Evolutionary conservation across 2,797 vertebrate genomes (phyloP), one percentile per base, ranked within the genome.

Genomic region (Numenius phaeopus): DNA sequence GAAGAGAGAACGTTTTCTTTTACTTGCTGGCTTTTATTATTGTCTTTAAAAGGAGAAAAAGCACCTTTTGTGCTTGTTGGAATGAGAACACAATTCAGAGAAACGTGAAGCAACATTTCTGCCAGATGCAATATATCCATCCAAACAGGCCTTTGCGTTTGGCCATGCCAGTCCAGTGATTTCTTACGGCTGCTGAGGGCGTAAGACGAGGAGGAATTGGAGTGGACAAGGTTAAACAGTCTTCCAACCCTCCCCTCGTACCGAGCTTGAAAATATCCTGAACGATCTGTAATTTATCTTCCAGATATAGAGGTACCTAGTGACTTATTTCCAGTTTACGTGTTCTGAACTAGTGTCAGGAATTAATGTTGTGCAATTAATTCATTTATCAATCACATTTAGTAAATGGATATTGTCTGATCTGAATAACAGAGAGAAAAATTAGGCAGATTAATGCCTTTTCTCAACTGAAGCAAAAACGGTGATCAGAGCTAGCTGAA

Each of bases 371-470:
- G 34, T 20, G 9, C 61, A 83, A 86, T 94, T 94, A 92, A 80
- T 91, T 93, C 5, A 50, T 92, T 78, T 88, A 86, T 94, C 89
- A 94, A 94, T 95, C 95, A 91, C 8, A 7, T 81, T 91, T 73
- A 62, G 49, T 83, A 86, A 95, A 95, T 79, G 62, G 80, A 86
- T n/a, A 69, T 83, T 72, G 69, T 86, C 87, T 94, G 83, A 88
- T 81, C 70, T 83, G 91, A 91, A 90, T 86, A 83, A 86, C 34
- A 88, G 87, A 62, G 66, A 79, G 83, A 79, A 83, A 86, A 95
- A 95, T 88, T 46, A 91, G 50, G 47, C 49, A 88, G 87, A 94
- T 91, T 69, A 91, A 95, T 90, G 82, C 30, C 79, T 88, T 96
- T 90, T 81, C 85, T 91, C 47, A 88, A 2, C 85, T 59, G 91